phyloP scores from a whole-genome alignment of 37 sponge, comb jelly and placozoan species.

The Aplysina aerophoba region DNA sequence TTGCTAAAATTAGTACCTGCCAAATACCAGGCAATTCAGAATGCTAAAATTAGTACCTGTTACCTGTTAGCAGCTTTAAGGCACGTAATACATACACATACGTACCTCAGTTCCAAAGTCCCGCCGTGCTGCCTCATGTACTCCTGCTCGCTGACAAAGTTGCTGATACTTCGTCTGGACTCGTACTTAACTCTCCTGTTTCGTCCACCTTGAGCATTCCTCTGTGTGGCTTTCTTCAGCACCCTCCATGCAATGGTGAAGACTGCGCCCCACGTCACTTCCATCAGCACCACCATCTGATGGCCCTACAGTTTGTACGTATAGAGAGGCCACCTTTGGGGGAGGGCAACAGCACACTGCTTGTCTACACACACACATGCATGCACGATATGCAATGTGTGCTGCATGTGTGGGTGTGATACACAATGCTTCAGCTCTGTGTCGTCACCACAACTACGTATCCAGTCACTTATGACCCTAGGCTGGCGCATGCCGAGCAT shows the following conservation, averaged over 20 bases:
- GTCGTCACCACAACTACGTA: neutral
- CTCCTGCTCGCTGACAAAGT: neutral
- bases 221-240: neutral
- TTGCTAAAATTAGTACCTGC: too few species aligned
- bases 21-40: too few species aligned
- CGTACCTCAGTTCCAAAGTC: too few species aligned
- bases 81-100: too few species aligned
- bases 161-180: neutral
- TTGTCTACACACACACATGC: too few species aligned
- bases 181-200: neutral
- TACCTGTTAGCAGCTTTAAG: too few species aligned
- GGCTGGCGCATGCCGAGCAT: too few species aligned
- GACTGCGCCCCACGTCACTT: neutral
- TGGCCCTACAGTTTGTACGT: neutral
- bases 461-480: neutral
- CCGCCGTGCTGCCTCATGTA: neutral
- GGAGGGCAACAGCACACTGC: neutral
- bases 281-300: neutral
- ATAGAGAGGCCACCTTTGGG: too few species aligned
- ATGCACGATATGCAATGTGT: too few species aligned
- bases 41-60: too few species aligned
- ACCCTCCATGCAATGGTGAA: neutral
- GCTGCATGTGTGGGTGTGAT: constrained; percentile 22
- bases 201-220: neutral
- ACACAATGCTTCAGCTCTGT: neutral